Conservation (phyloP, 2,888 invertebrate genomes). For the Apotomis capreana region DNA sequence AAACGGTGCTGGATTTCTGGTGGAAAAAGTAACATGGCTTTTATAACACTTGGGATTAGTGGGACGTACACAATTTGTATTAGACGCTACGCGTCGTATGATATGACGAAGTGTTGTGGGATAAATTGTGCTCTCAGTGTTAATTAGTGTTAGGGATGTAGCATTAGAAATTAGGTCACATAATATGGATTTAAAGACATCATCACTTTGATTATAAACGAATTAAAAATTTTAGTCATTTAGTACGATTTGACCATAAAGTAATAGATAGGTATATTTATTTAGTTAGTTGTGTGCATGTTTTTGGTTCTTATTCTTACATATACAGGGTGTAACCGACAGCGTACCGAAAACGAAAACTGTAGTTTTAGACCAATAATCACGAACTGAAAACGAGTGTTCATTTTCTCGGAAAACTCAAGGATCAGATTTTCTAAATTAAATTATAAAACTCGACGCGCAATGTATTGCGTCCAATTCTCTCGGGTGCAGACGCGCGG, state of each 20-base stretch:
- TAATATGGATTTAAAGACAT: constrained; percentile 22
- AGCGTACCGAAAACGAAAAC: no score
- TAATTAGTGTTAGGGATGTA: not conserved
- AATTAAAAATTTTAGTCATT: constrained; percentile 4
- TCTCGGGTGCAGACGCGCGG: no score
- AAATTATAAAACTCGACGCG: no score
- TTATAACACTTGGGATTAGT: not conserved
- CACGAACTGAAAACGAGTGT: no score
- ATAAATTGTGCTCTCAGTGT: not conserved
- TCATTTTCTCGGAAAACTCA: no score
- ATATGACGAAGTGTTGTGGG: not conserved
- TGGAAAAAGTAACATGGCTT: constrained; percentile 24
- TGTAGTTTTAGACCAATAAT: no score
- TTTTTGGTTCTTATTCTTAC: constrained; percentile 30
- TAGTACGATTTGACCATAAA: constrained; percentile 41
- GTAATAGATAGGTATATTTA: constrained; percentile 8
- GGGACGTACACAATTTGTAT: not conserved
- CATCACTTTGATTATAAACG: not conserved
- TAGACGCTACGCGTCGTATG: not conserved
- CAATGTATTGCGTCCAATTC: no score
- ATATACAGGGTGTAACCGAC: no score
- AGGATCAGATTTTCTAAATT: no score
- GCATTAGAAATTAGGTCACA: not conserved
- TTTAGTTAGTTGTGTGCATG: constrained; percentile 34
- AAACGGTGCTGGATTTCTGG: constrained; percentile 62